These are phyloP conservation scores for Dolomedes plantarius DNA, from an alignment of 2,888 invertebrate genomes.

Conservation along the genomic window DNA sequence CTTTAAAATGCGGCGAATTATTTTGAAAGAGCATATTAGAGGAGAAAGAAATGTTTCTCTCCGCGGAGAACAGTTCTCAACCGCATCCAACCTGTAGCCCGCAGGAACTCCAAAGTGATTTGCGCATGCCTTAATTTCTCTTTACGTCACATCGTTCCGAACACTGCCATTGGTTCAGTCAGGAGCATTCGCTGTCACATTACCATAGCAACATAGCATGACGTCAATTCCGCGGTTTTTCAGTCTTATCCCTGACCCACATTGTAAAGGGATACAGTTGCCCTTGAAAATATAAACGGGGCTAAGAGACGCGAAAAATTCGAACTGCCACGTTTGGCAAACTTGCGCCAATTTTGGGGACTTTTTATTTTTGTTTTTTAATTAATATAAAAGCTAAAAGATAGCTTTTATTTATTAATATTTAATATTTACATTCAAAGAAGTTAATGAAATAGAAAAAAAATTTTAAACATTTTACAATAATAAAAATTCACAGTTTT, in stretches of 20 bases:
- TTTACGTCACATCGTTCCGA: constrained; percentile 8
- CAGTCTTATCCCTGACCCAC: constrained; percentile 63
- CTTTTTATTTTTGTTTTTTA: no score
- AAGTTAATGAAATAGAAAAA: no score
- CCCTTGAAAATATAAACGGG: constrained; percentile 48
- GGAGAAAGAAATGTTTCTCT: no score
- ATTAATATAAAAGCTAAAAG: no score
- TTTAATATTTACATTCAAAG: no score
- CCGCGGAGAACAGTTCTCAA: no score
- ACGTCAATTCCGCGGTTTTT: constrained; percentile 51
- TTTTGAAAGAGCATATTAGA: no score
- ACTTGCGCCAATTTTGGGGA: constrained; percentile 24
- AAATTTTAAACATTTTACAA: no score
- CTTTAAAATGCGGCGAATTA: no score
- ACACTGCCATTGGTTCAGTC: not conserved
- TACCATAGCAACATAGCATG: constrained; percentile 32
- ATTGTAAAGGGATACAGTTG: constrained; percentile 27
- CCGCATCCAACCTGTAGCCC: constrained; percentile 41
- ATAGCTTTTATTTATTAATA: no score
- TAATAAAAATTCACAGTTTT: no score
- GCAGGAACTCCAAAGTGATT: not conserved
- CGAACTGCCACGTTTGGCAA: constrained; percentile 40
- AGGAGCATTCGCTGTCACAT: constrained; percentile 23
- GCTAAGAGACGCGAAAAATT: not conserved
- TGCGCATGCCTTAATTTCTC: constrained; percentile 19